Evolutionary conservation across 1,140 invertebrate genomes (phyloP).

Genomic region (Eulimnadia texana): DNA sequence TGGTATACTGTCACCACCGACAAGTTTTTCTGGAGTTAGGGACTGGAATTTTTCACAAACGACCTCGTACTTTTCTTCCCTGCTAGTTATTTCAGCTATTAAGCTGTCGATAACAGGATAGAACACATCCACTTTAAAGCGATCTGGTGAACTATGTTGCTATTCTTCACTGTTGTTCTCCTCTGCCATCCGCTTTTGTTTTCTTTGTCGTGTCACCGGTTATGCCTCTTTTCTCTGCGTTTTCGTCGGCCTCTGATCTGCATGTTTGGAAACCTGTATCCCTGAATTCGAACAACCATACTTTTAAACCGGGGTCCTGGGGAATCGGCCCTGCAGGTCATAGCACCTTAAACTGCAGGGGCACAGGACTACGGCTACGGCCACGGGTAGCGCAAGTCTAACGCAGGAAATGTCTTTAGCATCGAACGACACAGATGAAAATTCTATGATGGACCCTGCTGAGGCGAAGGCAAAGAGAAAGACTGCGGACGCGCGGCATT

Average conservation of each 20-base stretch:
- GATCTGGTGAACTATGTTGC: too few relatives aligned
- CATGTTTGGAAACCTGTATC: too few relatives aligned
- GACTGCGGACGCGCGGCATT: too few relatives aligned
- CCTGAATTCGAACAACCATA: too few relatives aligned
- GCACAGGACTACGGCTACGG: neutral
- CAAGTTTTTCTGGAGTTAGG: neutral
- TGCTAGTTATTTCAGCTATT: neutral
- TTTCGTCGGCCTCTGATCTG: neutral
- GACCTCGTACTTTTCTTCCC: neutral
- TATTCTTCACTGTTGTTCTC: too few relatives aligned
- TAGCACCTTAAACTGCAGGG: neutral
- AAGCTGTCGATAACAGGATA: constrained; percentile 3
- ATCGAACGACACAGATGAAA: too few relatives aligned
- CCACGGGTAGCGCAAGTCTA: too few relatives aligned
- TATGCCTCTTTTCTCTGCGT: neutral
- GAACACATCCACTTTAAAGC: neutral
- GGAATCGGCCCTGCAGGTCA: neutral
- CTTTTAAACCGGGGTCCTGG: neutral
- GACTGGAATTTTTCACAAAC: constrained; percentile 3
- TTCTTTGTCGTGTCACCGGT: too few relatives aligned
- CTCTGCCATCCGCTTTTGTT: too few relatives aligned
- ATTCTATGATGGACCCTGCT: too few relatives aligned
- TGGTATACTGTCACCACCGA: neutral
- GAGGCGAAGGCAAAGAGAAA: too few relatives aligned
- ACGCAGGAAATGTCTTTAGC: too few relatives aligned